A percentile compares a stretch with the other conserved stretches of the same genome.
Conservation (phyloP, 2,113 vertebrate species). For the Hemichromis elongatus region DNA sequence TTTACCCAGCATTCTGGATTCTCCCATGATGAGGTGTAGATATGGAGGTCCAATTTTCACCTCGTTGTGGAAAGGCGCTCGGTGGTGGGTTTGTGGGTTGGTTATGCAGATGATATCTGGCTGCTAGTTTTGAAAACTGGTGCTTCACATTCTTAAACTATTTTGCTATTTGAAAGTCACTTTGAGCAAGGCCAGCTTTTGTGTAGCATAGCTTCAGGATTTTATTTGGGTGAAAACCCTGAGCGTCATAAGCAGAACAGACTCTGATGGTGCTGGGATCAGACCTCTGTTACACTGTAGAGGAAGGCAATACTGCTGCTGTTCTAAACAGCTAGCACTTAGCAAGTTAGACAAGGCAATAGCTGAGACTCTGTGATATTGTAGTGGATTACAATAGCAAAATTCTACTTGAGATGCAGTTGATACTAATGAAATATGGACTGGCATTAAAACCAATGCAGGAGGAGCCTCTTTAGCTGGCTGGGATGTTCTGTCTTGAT, state of each 20-base stretch:
- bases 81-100: neutral
- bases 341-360: neutral
- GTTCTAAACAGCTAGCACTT: constrained; percentile 17
- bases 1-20: constrained; percentile 46
- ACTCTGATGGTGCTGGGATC: constrained; percentile 26
- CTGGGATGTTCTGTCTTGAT: neutral
- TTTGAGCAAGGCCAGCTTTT: constrained; percentile 50
- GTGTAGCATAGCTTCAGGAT: constrained; percentile 57
- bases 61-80: neutral
- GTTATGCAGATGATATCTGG: constrained; percentile 3
- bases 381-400: constrained; percentile 3
- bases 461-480: neutral
- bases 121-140: constrained; percentile 54
- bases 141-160: constrained; percentile 58
- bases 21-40: constrained; percentile 15
- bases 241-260: neutral
- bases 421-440: constrained; percentile 3
- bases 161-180: constrained; percentile 46
- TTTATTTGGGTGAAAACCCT: constrained; percentile 32
- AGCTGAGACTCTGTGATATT: neutral
- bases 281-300: neutral
- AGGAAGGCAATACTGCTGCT: constrained; percentile 19
- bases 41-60: constrained; percentile 31
- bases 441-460: neutral
- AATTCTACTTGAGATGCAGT: constrained; percentile 24